These are phyloP conservation scores for Vandiemenella viatica DNA, from an alignment of 2,888 invertebrate species.

Conservation along the genomic window DNA sequence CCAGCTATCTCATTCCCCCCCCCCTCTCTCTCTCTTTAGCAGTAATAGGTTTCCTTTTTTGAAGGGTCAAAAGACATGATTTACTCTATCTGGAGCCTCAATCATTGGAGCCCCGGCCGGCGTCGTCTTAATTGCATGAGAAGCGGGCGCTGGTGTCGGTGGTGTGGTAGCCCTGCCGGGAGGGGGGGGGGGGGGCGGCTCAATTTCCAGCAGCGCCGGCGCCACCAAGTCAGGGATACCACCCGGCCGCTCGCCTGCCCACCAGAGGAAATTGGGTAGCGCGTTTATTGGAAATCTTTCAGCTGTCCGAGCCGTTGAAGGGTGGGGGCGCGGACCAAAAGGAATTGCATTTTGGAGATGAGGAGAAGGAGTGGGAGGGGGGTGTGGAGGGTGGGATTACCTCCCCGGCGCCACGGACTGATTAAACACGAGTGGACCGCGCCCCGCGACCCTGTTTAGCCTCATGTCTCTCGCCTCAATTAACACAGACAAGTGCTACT, in stretches of 20 bases:
- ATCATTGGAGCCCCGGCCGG: slow-evolving; percentile 11
- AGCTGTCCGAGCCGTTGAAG: slow-evolving; percentile 29
- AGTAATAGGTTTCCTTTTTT: slow-evolving; percentile 17
- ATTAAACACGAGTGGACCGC: not conserved
- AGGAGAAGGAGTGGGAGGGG: slow-evolving; percentile 8
- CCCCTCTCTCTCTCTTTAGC: slow-evolving; percentile 10
- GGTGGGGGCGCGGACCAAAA: slow-evolving; percentile 17
- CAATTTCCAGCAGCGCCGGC: slow-evolving; percentile 10
- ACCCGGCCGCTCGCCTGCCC: not conserved
- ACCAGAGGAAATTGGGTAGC: slow-evolving; percentile 30
- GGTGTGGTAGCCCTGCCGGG: not conserved
- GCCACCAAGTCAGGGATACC: slow-evolving; percentile 1
- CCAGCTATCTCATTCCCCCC: slow-evolving; percentile 4
- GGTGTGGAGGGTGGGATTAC: slow-evolving; percentile 10
- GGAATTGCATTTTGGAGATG: slow-evolving; percentile 17
- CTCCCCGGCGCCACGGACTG: not conserved
- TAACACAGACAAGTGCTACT: too few species aligned
- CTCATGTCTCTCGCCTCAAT: not conserved
- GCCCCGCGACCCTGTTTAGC: not conserved
- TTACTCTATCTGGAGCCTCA: slow-evolving; percentile 17
- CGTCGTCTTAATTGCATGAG: slow-evolving; percentile 13
- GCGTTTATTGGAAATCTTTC: slow-evolving; percentile 34
- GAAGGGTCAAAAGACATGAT: slow-evolving; percentile 18
- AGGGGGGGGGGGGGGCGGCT: slow-evolving; percentile 5
- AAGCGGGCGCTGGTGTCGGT: not conserved